These are phyloP conservation scores for Sitobion miscanthi DNA, from an alignment of 1,140 invertebrate genomes.

Conservation along the genomic window DNA sequence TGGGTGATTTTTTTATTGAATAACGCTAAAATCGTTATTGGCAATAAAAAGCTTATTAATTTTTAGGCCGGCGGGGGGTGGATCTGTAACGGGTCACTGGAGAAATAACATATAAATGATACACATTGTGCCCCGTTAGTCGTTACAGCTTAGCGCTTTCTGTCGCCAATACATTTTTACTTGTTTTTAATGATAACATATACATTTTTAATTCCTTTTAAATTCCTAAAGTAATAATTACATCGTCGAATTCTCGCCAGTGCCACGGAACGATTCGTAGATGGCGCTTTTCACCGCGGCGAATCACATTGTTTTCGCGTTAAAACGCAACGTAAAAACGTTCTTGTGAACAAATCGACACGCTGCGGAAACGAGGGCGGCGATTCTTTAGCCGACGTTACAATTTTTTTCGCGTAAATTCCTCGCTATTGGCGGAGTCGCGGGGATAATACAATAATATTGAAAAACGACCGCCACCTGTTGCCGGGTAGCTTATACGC, in stretches of 20 bases:
- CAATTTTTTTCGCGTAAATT: neutral
- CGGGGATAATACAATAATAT: neutral
- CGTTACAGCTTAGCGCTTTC: too few species aligned
- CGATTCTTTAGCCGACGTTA: neutral
- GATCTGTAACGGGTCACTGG: too few species aligned
- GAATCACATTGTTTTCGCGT: constrained; percentile 22
- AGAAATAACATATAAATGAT: too few species aligned
- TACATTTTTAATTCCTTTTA: neutral
- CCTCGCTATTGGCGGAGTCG: neutral
- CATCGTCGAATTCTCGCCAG: neutral
- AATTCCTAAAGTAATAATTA: neutral
- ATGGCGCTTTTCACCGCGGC: neutral
- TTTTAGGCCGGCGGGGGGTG: too few species aligned
- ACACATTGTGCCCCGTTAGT: too few species aligned
- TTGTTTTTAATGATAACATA: neutral
- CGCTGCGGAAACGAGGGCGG: neutral
- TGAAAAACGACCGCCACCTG: neutral
- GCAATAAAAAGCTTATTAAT: too few species aligned
- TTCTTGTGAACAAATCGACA: neutral
- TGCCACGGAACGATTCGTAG: neutral
- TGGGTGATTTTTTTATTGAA: neutral
- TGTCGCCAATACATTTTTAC: neutral
- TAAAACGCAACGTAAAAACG: neutral
- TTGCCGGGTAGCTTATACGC: neutral
- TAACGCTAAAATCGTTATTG: neutral